Percentiles rank a stretch among this genome's conserved stretches.
These are phyloP conservation scores for Melanotaenia trifasciata DNA, from an alignment of 2,797 vertebrate genomes.

Conservation along the genomic window DNA sequence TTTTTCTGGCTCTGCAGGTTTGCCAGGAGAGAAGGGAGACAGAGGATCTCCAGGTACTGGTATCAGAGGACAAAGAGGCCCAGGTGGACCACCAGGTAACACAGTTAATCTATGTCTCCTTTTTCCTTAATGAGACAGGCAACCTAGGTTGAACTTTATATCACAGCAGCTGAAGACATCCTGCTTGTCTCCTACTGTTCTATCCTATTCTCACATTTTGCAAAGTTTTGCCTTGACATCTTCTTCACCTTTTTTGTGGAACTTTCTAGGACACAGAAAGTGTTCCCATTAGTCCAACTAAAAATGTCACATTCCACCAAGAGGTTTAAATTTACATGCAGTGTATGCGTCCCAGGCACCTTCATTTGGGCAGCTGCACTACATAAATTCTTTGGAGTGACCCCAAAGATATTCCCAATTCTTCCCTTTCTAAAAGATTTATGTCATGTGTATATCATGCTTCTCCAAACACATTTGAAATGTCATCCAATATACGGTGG, in stretches of 20 bases:
- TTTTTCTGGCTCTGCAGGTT: constrained; percentile 78
- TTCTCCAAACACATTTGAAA: constrained; percentile 40
- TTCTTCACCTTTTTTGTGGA: constrained; percentile 24
- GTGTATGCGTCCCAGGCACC: constrained; percentile 25
- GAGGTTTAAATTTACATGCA: constrained; percentile 42
- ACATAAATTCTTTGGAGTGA: constrained; percentile 53
- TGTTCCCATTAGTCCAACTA: constrained; percentile 40
- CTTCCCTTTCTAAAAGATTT: constrained; percentile 57
- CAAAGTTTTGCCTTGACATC: constrained; percentile 7
- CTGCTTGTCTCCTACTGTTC: constrained; percentile 23
- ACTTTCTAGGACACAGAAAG: constrained; percentile 13
- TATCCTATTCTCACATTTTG: constrained; percentile 10
- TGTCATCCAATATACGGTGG: constrained; percentile 23
- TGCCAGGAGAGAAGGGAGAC: constrained; percentile 95
- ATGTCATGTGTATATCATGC: constrained; percentile 33
- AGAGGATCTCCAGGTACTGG: constrained; percentile 87
- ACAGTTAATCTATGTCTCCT: constrained; percentile 19
- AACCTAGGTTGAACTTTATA: constrained; percentile 2
- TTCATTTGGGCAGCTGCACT: constrained; percentile 57
- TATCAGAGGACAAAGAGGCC: constrained; percentile 91
- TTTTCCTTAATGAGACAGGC: neutral
- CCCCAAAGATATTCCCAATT: constrained; percentile 49
- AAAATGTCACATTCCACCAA: constrained; percentile 47
- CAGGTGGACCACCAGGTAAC: constrained; percentile 91
- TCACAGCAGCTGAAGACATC: constrained; percentile 31